These are phyloP conservation scores for Pseudopleuronectes americanus DNA, from an alignment of 2,797 vertebrate species.

Conservation along the genomic window DNA sequence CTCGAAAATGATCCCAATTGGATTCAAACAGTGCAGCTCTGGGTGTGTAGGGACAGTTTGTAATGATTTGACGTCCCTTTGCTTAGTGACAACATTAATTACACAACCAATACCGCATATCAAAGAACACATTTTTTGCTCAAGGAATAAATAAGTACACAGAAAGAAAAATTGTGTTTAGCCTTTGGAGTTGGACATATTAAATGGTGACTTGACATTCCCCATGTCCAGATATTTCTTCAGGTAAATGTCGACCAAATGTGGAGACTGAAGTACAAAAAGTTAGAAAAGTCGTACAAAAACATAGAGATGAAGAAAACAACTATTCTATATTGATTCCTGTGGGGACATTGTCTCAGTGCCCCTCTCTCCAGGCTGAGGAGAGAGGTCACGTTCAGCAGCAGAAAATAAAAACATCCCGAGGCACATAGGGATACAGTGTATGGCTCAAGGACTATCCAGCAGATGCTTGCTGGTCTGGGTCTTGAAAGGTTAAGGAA, in stretches of 20 bases:
- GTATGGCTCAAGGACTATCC: conserved; percentile 48
- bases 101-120: too few species aligned
- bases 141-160: background rate
- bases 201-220: background rate
- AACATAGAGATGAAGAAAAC: background rate
- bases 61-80: too few species aligned
- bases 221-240: background rate
- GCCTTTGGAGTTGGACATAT: background rate
- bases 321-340: conserved; percentile 22
- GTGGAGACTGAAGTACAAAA: background rate
- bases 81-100: too few species aligned
- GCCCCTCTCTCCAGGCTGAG: conserved; percentile 8
- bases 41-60: too few species aligned
- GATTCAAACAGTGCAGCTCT: too few species aligned
- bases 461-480: conserved; percentile 44
- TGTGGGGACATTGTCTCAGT: conserved; percentile 21
- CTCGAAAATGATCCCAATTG: too few species aligned
- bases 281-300: background rate
- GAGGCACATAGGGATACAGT: conserved; percentile 19
- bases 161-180: background rate
- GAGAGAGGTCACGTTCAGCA: conserved; percentile 13
- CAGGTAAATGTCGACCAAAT: background rate
- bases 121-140: too few species aligned
- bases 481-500: conserved; percentile 63
- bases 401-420: conserved; percentile 22